Percentiles rank a stretch among this genome's conserved stretches.
phyloP scores from a whole-genome alignment of 2,888 invertebrate species.

The Lumbricus terrestris region DNA sequence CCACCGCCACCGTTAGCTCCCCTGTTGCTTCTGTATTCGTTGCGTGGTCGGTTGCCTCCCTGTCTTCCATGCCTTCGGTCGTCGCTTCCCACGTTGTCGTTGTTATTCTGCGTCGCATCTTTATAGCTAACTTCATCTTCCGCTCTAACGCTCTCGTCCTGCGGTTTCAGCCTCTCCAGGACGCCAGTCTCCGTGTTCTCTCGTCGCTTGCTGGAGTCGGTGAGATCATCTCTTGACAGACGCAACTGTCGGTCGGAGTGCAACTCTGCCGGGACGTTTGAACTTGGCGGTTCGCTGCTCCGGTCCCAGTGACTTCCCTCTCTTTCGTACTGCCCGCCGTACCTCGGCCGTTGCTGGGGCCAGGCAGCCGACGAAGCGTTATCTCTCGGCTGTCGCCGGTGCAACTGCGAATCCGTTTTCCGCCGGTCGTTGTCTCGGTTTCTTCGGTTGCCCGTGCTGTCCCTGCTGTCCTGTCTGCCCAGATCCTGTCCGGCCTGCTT shows the following conservation, averaged over 20 bases:
- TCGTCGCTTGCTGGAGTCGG: constrained; percentile 42
- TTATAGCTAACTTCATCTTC: constrained; percentile 34
- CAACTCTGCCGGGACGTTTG: background rate
- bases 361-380: background rate
- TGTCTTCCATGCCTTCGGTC: constrained; percentile 17
- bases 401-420: background rate
- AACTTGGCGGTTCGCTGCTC: constrained; percentile 8
- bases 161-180: background rate
- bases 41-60: background rate
- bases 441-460: background rate
- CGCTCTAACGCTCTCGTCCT: constrained; percentile 12
- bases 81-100: constrained; percentile 29
- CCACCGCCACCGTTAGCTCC: background rate
- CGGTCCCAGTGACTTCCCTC: background rate
- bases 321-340: background rate
- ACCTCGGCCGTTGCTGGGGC: background rate
- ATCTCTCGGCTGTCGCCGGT: constrained; percentile 15
- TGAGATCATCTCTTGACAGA: constrained; percentile 55
- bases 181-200: background rate
- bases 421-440: background rate
- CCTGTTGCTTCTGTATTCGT: constrained; percentile 6
- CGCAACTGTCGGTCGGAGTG: constrained; percentile 23
- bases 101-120: constrained; percentile 44
- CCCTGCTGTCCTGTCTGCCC: background rate
- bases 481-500: background rate